Conservation (phyloP, 2,888 invertebrate genomes). For the Lissonota sp. region DNA sequence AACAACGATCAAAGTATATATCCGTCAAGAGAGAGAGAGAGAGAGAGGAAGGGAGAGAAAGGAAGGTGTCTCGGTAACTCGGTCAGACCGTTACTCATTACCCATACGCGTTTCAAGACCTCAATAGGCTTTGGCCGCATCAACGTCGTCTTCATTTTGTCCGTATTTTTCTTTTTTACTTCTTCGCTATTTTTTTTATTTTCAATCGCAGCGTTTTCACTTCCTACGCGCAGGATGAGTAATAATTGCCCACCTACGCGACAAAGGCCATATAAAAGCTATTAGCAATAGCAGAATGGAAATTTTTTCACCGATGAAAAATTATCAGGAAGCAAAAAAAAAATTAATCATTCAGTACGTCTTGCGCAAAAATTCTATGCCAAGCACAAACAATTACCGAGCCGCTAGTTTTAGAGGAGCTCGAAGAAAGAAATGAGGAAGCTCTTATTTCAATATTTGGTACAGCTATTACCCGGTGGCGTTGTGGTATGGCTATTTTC, state of each 20-base stretch:
- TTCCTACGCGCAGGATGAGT: slow-evolving; percentile 23
- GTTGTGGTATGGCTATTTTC: no score
- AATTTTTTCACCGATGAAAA: no score
- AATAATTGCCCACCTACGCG: slow-evolving; percentile 40
- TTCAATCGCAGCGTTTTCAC: slow-evolving; percentile 20
- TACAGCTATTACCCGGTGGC: no score
- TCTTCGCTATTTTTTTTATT: slow-evolving; percentile 32
- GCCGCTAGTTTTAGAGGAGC: no score
- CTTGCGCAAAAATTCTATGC: no score
- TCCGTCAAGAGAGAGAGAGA: slow-evolving; percentile 4
- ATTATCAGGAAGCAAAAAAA: no score
- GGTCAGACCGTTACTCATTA: slow-evolving; percentile 78
- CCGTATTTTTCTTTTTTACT: slow-evolving; percentile 22
- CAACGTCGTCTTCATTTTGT: slow-evolving; percentile 63
- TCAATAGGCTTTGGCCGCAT: slow-evolving; percentile 76
- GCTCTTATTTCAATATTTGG: no score
- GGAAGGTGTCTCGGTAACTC: slow-evolving; percentile 72
- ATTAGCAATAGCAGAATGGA: no score
- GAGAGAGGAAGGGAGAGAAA: not conserved
- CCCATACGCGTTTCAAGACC: slow-evolving; percentile 75
- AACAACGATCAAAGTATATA: slow-evolving; percentile 30
- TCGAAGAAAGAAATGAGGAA: no score
- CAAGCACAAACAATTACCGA: no score
- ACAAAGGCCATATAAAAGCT: not conserved
- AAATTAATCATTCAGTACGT: no score